phyloP scores from a whole-genome alignment of 2,113 vertebrate genomes.

The Scartelaos histophorus region DNA sequence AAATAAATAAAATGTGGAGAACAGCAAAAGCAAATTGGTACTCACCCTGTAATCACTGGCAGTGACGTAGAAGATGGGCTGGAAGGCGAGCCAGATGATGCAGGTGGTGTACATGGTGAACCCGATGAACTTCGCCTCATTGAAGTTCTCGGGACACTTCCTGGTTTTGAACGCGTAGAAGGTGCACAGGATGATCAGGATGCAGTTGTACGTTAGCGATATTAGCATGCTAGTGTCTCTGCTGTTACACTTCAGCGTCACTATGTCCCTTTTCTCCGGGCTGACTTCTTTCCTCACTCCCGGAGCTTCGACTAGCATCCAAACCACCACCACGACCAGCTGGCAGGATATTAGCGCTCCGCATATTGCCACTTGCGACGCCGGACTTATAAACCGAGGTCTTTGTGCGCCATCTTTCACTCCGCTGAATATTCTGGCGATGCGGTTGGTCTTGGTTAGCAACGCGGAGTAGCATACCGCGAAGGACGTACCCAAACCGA shows the following conservation, averaged over 20 bases:
- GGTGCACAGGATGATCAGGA: constrained; percentile 96
- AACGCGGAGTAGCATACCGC: constrained; percentile 96
- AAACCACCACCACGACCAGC: constrained; percentile 88
- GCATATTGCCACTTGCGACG: constrained; percentile 95
- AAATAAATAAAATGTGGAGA: too few species aligned
- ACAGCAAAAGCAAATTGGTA: background rate
- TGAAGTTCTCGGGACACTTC: constrained; percentile 99
- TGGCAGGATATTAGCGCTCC: constrained; percentile 93
- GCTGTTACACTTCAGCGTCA: constrained; percentile 96
- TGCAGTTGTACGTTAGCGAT: constrained; percentile 94
- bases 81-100: constrained; percentile 99
- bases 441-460: constrained; percentile 97
- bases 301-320: constrained; percentile 91
- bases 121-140: constrained; percentile 98
- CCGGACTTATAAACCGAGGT: constrained; percentile 94
- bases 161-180: constrained; percentile 99
- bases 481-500: constrained; percentile 93
- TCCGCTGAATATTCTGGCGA: constrained; percentile 93
- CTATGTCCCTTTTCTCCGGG: constrained; percentile 89
- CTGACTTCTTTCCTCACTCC: constrained; percentile 92
- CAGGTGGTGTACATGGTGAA: constrained; percentile 99
- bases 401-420: constrained; percentile 92
- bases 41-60: constrained; percentile 98
- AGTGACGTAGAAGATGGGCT: constrained; percentile 98
- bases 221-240: constrained; percentile 95